A percentile compares a stretch with the other conserved stretches of the same genome.
Evolutionary conservation across 2,888 invertebrate genomes (phyloP).

Genomic region (Drosophila birchii): DNA sequence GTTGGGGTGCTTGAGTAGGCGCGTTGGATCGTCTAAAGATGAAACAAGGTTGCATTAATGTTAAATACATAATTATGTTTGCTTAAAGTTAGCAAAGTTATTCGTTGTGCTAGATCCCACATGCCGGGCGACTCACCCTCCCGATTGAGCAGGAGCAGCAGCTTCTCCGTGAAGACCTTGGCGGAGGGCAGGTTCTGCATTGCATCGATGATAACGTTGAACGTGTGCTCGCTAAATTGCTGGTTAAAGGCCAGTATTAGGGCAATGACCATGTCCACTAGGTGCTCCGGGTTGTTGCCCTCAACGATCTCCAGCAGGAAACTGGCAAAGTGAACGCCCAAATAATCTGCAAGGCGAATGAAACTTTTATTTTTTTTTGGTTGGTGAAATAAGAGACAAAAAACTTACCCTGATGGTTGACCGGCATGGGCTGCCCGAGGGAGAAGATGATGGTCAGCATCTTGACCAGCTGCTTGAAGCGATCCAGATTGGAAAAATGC

Average conservation of each 20-base stretch:
- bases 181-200: slow-evolving; percentile 89
- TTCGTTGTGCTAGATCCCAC: background rate
- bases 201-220: slow-evolving; percentile 90
- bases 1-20: slow-evolving; percentile 91
- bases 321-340: slow-evolving; percentile 92
- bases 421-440: slow-evolving; percentile 94
- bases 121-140: slow-evolving; percentile 88
- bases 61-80: background rate
- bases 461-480: slow-evolving; percentile 92
- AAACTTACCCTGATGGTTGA: slow-evolving; percentile 92
- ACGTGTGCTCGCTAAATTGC: slow-evolving; percentile 89
- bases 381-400: background rate
- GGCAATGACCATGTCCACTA: slow-evolving; percentile 93
- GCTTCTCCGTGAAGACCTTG: slow-evolving; percentile 95
- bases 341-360: slow-evolving; percentile 87
- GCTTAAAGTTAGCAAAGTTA: background rate
- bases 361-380: fast-evolving
- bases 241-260: slow-evolving; percentile 95
- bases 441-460: slow-evolving; percentile 95
- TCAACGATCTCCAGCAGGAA: slow-evolving; percentile 94
- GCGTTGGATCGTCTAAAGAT: slow-evolving; percentile 92
- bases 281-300: slow-evolving; percentile 92
- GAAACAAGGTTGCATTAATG: too few species aligned
- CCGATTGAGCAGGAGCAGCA: slow-evolving; percentile 93
- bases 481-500: slow-evolving; percentile 91